A percentile compares a stretch with the other conserved stretches of the same genome.
phyloP scores from a whole-genome alignment of 1,140 invertebrate species.

The Temnothorax curvispinosus region DNA sequence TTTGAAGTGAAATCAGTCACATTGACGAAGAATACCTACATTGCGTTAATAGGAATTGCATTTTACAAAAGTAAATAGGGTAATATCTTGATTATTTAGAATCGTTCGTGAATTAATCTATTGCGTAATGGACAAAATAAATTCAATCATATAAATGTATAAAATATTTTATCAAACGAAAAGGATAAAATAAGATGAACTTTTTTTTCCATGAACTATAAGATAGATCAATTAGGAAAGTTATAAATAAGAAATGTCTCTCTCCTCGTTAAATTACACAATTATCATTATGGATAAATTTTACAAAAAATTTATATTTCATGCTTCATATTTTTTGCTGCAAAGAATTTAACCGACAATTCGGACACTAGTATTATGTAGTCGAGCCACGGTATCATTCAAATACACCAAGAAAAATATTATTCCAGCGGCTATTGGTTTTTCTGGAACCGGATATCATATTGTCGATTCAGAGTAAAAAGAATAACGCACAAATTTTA shows the following conservation, averaged over 20 bases:
- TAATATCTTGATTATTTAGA: conserved; percentile 44
- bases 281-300: not conserved
- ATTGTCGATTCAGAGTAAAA: not conserved
- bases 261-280: not conserved
- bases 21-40: not conserved
- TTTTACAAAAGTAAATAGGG: conserved; percentile 2
- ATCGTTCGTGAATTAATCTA: not conserved
- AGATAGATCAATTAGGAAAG: not conserved
- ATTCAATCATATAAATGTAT: not conserved
- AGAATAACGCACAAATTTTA: conserved; percentile 23
- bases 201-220: not conserved
- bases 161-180: not conserved
- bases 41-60: conserved; percentile 24
- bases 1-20: conserved; percentile 31
- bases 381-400: not conserved
- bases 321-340: not conserved
- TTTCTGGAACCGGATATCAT: conserved; percentile 23
- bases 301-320: not conserved
- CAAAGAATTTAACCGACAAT: conserved; percentile 29
- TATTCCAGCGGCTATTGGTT: conserved; percentile 34
- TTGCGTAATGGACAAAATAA: not conserved
- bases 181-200: not conserved
- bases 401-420: conserved; percentile 32
- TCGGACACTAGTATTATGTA: not conserved
- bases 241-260: not conserved